A percentile compares a stretch with the other conserved stretches of the same genome.
phyloP scores from a whole-genome alignment of 1,140 invertebrate species.

The Aradophagus sp. region DNA sequence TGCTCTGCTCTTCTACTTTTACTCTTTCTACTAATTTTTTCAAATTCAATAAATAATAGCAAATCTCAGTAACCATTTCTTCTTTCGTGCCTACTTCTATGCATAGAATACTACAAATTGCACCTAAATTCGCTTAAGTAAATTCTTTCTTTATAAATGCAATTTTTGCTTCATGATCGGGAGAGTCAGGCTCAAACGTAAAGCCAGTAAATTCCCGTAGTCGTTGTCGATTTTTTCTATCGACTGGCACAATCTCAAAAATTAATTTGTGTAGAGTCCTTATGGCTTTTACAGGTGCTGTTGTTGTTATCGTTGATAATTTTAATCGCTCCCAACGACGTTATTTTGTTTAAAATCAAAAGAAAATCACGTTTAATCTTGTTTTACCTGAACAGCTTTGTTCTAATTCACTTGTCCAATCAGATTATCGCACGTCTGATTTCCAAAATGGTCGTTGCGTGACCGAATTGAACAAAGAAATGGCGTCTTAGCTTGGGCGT shows the following conservation, averaged over 20 bases:
- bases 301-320: too few relatives aligned
- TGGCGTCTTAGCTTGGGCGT: too few relatives aligned
- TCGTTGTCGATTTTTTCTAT: slow-evolving; percentile 24
- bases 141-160: slow-evolving; percentile 10
- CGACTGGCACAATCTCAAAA: slow-evolving; percentile 9
- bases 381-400: too few relatives aligned
- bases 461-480: too few relatives aligned
- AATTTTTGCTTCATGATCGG: slow-evolving; percentile 12
- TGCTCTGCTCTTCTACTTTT: slow-evolving; percentile 2
- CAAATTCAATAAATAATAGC: slow-evolving; percentile 9
- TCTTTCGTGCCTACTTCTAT: slow-evolving; percentile 15
- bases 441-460: too few relatives aligned
- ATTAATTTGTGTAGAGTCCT: slow-evolving; percentile 14
- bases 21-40: too few relatives aligned
- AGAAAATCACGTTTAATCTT: too few relatives aligned
- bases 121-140: slow-evolving; percentile 6
- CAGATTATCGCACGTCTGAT: too few relatives aligned
- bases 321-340: too few relatives aligned
- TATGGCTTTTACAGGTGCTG: too few relatives aligned
- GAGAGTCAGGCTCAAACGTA: slow-evolving; percentile 13
- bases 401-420: too few relatives aligned
- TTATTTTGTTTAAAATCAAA: too few relatives aligned
- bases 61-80: slow-evolving; percentile 5
- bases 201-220: slow-evolving; percentile 26
- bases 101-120: slow-evolving; percentile 24